These are phyloP conservation scores for Carlito syrichta DNA, from an alignment of 2,113 vertebrate species.

Conservation along the genomic window DNA sequence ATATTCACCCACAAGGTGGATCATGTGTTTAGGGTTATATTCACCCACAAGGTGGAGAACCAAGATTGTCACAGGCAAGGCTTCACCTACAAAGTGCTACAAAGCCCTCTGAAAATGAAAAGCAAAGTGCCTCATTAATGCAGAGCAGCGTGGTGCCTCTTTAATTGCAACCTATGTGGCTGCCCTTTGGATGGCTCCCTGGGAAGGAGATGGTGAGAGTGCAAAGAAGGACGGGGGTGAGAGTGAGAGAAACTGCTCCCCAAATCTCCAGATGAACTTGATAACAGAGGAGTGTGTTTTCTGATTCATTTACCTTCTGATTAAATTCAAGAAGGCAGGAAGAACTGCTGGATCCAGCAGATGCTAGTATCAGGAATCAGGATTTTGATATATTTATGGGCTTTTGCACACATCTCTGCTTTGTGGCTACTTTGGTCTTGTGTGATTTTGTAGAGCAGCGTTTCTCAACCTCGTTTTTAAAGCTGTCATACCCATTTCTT, in stretches of 20 bases:
- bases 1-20: not conserved
- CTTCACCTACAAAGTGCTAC: not conserved
- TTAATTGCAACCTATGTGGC: not conserved
- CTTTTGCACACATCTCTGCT: not conserved
- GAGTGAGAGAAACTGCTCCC: too few species aligned
- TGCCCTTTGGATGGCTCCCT: not conserved
- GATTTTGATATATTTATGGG: not conserved
- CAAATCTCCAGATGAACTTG: not conserved
- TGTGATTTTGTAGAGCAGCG: not conserved
- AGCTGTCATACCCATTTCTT: rapidly evolving
- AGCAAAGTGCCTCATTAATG: not conserved
- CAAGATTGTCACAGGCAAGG: not conserved
- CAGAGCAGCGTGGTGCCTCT: not conserved
- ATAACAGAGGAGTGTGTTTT: not conserved
- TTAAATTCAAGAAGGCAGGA: not conserved
- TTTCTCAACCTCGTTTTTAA: not conserved
- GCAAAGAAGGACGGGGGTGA: not conserved
- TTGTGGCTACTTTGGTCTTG: not conserved
- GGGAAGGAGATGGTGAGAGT: not conserved
- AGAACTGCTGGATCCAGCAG: not conserved
- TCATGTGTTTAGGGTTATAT: not conserved
- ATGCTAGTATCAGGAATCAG: not conserved
- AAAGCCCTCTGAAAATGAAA: not conserved
- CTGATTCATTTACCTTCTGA: not conserved
- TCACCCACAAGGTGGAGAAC: not conserved